Evolutionary conservation across 2,797 vertebrate genomes (phyloP), one percentile per base, ranked within the genome.

Genomic region (Acanthiza pusilla): DNA sequence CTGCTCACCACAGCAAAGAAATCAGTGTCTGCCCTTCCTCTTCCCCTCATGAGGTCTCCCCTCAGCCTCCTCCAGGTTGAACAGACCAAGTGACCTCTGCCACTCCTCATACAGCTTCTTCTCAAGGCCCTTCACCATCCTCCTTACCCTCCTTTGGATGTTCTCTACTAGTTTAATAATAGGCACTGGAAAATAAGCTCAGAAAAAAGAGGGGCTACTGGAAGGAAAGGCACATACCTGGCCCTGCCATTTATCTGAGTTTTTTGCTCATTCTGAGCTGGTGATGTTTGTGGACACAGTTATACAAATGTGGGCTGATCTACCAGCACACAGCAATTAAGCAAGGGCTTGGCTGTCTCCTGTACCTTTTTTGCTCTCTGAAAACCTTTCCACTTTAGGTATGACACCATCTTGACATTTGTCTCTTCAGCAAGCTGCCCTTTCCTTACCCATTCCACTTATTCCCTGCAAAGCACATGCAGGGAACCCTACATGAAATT

Each of bases 31-130:
- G 14, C 7, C 2, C 21, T 14, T 71, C 30, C 12, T 32, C 26
- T 62, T 55, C 30, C 11, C 9, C 34, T 54, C 34, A 30, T 0
- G 0, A 53, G 9, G 11, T 55, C 36, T 42, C 11, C 30, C 42
- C 42, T 54, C 40, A 27, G 18, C 61, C n/a, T 55, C 40, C n/a
- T 53, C 84, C 34, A 62, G 42, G 48, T 34, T 48, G 26, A 62
- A 70, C 34, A 70, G 42, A 62, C 11, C 34, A 55, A 71, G 7
- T 4, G 14, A 6, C 26, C 34, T 71, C 42, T 63, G 66, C 57
- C 34, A 14, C 17, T 70, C 17, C 30, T 55, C 42, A 30, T 13
- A 55, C 0, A 1, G 30, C 34, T 55, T 62, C 34, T 7, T 29
- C 21, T 42, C 57, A 30, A 32, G 65, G 50, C 15, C 42, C 42